A percentile compares a stretch with the other conserved stretches of the same genome.
phyloP scores from a whole-genome alignment of 2,888 invertebrate genomes.

The Himalopsyche japonica region DNA sequence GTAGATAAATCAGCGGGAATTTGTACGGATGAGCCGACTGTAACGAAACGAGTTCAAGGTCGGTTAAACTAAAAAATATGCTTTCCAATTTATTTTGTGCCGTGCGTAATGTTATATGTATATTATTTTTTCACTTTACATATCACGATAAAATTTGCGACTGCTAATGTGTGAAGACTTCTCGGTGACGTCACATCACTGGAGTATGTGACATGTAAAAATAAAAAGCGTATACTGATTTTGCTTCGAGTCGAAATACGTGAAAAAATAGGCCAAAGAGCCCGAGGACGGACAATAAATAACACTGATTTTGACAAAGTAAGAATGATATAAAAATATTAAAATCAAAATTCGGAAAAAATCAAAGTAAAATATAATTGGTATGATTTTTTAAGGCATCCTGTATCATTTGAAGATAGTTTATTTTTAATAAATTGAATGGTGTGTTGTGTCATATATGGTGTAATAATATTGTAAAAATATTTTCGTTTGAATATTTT shows the following conservation, averaged over 20 bases:
- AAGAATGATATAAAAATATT: background rate
- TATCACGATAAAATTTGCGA: background rate
- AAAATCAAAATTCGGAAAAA: background rate
- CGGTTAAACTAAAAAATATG: background rate
- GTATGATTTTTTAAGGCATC: background rate
- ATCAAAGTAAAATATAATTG: background rate
- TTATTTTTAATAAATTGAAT: no score
- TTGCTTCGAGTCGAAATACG: background rate
- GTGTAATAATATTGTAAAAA: no score
- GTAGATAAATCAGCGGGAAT: background rate
- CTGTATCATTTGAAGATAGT: no score
- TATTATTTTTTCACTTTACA: background rate
- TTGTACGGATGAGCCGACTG: background rate
- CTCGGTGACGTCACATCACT: background rate
- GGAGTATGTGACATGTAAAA: background rate
- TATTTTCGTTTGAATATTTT: no score
- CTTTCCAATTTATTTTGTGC: background rate
- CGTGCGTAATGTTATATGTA: background rate
- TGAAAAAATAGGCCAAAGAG: background rate
- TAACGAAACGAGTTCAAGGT: background rate
- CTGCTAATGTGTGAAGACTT: background rate
- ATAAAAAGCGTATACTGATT: background rate
- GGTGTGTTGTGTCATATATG: no score
- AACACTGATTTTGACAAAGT: background rate
- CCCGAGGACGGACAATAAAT: background rate